phyloP scores from a whole-genome alignment of 2,797 vertebrate species.

The Vespertilio murinus region DNA sequence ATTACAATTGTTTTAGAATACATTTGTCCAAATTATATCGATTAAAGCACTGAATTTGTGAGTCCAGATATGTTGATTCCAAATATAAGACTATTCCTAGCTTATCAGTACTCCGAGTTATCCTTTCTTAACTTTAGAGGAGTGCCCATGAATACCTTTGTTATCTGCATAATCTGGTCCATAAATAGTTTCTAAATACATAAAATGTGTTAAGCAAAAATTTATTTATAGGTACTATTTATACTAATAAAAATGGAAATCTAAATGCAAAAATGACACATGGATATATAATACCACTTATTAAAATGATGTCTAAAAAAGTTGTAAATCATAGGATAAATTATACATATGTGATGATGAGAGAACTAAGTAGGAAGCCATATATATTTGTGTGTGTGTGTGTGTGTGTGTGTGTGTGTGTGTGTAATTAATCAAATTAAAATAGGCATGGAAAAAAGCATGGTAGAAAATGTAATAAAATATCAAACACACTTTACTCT shows the following conservation, averaged over 20 bases:
- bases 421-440: background rate
- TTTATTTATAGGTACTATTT: background rate
- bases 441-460: background rate
- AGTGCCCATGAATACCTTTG: background rate
- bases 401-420: background rate
- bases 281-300: background rate
- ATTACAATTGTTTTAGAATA: background rate
- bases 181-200: conserved; percentile 18
- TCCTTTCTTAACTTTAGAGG: background rate
- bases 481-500: background rate
- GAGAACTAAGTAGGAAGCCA: background rate
- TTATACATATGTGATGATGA: background rate
- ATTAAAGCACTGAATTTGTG: background rate
- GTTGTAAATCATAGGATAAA: background rate
- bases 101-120: background rate
- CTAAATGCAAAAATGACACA: background rate
- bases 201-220: background rate
- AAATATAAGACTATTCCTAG: background rate
- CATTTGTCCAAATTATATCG: background rate
- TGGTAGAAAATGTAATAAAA: background rate
- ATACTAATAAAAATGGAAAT: conserved; percentile 9
- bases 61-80: background rate
- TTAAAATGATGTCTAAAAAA: background rate
- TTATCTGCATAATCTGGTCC: background rate
- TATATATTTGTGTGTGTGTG: background rate